Percentiles rank a stretch among this genome's conserved stretches.
Evolutionary conservation across 2,797 vertebrate genomes (phyloP).

Genomic region (Xenopus petersii): DNA sequence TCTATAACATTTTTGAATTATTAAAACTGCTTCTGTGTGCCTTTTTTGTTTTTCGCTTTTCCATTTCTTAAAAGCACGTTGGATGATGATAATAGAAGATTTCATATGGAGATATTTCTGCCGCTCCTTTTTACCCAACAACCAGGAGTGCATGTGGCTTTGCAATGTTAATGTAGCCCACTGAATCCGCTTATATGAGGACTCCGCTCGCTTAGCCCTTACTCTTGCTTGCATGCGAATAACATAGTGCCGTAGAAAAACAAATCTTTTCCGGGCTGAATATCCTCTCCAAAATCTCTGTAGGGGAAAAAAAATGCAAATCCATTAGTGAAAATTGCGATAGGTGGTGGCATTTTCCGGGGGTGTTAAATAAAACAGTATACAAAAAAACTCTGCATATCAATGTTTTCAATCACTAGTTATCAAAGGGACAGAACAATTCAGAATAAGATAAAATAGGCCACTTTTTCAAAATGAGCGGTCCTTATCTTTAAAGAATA

Average conservation of each 20-base stretch:
- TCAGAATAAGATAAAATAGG: too few relatives aligned
- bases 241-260: constrained; percentile 61
- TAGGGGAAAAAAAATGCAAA: constrained; percentile 16
- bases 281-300: constrained; percentile 79
- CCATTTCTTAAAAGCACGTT: constrained; percentile 75
- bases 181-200: constrained; percentile 60
- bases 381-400: too few relatives aligned
- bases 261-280: constrained; percentile 62
- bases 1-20: constrained; percentile 73
- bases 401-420: neutral
- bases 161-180: constrained; percentile 73
- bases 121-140: constrained; percentile 58
- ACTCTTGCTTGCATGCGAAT: constrained; percentile 76
- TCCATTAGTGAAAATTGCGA: neutral
- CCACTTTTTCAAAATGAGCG: too few relatives aligned
- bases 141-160: constrained; percentile 59
- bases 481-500: neutral
- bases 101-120: constrained; percentile 62
- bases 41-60: constrained; percentile 56
- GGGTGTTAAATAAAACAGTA: neutral
- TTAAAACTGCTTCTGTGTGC: constrained; percentile 60
- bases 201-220: constrained; percentile 70
- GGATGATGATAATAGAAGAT: constrained; percentile 64
- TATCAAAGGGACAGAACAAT: too few relatives aligned
- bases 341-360: too few relatives aligned